Evolutionary conservation across 2,113 vertebrate genomes (phyloP).

Genomic region (Urocolius indicus): DNA sequence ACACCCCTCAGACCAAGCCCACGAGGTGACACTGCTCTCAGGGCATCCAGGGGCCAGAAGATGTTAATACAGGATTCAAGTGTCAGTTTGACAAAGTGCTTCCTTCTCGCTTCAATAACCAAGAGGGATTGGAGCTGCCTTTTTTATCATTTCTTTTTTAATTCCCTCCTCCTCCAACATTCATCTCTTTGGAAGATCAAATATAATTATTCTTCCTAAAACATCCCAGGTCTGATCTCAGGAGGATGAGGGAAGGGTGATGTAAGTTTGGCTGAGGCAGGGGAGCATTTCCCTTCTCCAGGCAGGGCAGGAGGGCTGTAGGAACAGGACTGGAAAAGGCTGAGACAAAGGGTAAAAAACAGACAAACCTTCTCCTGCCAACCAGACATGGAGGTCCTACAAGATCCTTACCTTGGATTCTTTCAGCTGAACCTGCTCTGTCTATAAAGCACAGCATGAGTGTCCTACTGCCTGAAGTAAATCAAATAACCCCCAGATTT

Average conservation of each 20-base stretch:
- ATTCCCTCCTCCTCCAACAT: conserved; percentile 41
- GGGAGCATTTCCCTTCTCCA: neutral
- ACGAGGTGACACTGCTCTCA: neutral
- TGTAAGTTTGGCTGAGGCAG: neutral
- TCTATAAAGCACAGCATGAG: neutral
- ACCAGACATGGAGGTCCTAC: neutral
- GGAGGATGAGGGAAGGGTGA: neutral
- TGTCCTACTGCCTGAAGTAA: neutral
- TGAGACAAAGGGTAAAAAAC: neutral
- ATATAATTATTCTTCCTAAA: conserved; percentile 44
- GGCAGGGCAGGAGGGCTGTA: neutral
- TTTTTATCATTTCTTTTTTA: conserved; percentile 37
- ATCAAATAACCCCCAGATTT: neutral
- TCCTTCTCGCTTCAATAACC: conserved; percentile 50
- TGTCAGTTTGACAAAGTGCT: conserved; percentile 54
- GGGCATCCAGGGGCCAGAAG: neutral
- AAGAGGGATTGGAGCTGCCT: neutral
- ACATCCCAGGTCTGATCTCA: neutral
- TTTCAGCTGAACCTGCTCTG: neutral
- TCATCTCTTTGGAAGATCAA: conserved; percentile 41
- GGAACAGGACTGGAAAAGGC: neutral
- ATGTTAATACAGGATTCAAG: neutral
- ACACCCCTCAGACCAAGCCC: neutral
- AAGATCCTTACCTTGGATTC: neutral
- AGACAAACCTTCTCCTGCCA: neutral